Percentiles rank a stretch among this genome's conserved stretches.
Conservation (phyloP, 2,113 vertebrate species). For the Pollachius pollachius region DNA sequence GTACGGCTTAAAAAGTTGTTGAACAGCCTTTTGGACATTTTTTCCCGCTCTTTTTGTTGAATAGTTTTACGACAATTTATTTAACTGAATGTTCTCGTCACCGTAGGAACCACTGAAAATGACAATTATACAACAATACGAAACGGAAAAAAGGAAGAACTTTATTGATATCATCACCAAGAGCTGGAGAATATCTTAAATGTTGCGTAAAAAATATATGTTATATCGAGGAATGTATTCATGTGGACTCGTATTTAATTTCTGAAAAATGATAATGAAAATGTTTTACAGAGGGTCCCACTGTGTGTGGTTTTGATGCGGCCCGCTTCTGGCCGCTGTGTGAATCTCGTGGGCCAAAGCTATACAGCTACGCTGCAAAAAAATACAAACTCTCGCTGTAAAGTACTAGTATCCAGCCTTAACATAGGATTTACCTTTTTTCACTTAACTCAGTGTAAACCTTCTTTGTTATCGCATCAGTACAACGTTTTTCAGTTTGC, state of each 20-base stretch:
- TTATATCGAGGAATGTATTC: slow-evolving; percentile 66
- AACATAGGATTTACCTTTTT: neutral
- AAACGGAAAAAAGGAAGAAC: slow-evolving; percentile 46
- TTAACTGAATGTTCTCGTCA: no score
- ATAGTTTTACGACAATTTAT: no score
- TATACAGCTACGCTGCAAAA: slow-evolving; percentile 29
- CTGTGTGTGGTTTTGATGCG: slow-evolving; percentile 55
- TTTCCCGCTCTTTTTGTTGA: slow-evolving; percentile 11
- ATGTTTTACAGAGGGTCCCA: slow-evolving; percentile 41
- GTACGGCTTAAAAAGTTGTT: neutral
- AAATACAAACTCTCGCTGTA: neutral
- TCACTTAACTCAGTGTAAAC: neutral
- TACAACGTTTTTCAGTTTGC: no score
- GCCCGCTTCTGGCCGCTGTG: slow-evolving; percentile 47
- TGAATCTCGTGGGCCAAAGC: slow-evolving; percentile 34
- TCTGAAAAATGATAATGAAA: slow-evolving; percentile 46
- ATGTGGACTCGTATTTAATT: slow-evolving; percentile 60
- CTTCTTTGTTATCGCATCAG: no score
- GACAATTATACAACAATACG: neutral
- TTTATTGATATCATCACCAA: slow-evolving; percentile 30
- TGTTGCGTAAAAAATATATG: slow-evolving; percentile 51
- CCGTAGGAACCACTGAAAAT: no score
- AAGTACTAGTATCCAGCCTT: slow-evolving; percentile 1
- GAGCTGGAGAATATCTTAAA: slow-evolving; percentile 48
- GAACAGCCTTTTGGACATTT: slow-evolving; percentile 39